Conservation (phyloP, 2,113 vertebrate species). For the Otocyon megalotis region DNA sequence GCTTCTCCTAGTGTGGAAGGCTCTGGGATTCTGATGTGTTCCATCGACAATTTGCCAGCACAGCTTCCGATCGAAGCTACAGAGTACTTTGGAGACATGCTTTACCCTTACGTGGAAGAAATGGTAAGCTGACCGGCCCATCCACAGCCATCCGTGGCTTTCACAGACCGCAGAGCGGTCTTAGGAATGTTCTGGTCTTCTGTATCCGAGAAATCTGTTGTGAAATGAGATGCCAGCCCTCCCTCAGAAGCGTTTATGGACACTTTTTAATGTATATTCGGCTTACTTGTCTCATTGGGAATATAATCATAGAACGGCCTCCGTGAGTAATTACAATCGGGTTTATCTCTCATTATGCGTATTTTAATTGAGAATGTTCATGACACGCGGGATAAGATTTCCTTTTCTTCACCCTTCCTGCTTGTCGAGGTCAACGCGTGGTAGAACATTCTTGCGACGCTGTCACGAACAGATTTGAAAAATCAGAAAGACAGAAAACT, state of each 20-base stretch:
- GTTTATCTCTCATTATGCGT: background rate
- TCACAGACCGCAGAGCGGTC: background rate
- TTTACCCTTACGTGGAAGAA: conserved; percentile 97
- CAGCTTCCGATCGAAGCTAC: conserved; percentile 98
- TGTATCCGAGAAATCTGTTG: conserved; percentile 83
- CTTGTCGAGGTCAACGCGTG: background rate
- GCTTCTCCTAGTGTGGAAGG: conserved; percentile 93
- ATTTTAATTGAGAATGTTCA: conserved; percentile 47
- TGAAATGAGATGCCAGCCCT: conserved; percentile 80
- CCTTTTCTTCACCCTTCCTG: background rate
- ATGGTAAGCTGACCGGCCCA: conserved; percentile 91
- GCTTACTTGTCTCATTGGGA: background rate
- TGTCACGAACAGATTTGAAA: background rate
- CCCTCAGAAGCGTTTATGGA: background rate
- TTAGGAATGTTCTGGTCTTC: conserved; percentile 81
- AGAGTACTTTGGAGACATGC: conserved; percentile 97
- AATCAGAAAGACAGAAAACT: conserved; percentile 16
- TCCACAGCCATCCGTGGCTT: background rate
- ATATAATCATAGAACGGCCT: background rate
- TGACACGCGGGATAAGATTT: background rate
- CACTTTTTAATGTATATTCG: background rate
- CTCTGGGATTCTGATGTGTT: conserved; percentile 98
- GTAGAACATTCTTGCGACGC: background rate
- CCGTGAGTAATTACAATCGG: background rate
- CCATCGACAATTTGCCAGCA: conserved; percentile 98